These are phyloP conservation scores for Conus canariensis DNA, from an alignment of 2,888 invertebrate genomes.

Conservation along the genomic window DNA sequence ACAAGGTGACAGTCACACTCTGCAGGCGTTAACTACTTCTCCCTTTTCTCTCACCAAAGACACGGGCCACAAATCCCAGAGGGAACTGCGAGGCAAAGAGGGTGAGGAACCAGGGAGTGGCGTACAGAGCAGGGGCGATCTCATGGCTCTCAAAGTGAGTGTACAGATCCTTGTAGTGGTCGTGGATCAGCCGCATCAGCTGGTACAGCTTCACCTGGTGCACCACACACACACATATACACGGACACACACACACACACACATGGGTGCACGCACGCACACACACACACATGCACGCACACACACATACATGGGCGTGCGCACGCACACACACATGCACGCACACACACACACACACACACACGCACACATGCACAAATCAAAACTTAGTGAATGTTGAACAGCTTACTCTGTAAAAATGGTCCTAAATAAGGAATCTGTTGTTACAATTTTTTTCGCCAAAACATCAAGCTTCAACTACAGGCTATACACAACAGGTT, in stretches of 20 bases:
- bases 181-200: conserved; percentile 92
- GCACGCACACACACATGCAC: neutral
- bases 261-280: neutral
- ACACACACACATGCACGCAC: neutral
- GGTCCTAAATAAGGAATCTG: too few species aligned
- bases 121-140: conserved; percentile 95
- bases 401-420: too few species aligned
- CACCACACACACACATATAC: neutral
- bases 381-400: neutral
- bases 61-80: conserved; percentile 94
- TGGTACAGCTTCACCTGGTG: conserved; percentile 90
- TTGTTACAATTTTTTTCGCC: too few species aligned
- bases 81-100: conserved; percentile 98
- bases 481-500: too few species aligned
- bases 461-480: too few species aligned
- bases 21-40: too few species aligned
- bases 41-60: conserved; percentile 84
- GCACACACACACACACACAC: neutral
- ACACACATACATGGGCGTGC: neutral
- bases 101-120: conserved; percentile 97
- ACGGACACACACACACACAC: neutral
- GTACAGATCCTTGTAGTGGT: conserved; percentile 87
- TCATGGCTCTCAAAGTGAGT: conserved; percentile 89
- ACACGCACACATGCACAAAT: neutral
- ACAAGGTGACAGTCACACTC: too few species aligned